Base-by-base conservation (phyloP, 2,797 vertebrate species). In the Tenualosa ilisha region DNA sequence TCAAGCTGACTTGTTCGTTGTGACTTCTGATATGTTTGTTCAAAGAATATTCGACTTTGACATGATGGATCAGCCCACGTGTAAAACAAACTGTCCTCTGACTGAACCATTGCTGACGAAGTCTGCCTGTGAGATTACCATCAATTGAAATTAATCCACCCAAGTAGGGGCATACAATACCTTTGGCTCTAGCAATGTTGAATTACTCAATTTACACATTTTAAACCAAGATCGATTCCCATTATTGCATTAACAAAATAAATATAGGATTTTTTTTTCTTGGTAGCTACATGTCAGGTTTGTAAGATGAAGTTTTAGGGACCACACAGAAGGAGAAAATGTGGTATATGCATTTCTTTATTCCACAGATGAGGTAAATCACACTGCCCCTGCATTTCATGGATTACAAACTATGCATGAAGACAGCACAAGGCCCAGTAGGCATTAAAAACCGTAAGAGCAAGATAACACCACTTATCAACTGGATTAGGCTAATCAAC, bases 361-460 rank as follows among this genome's bases (percentile, higher is more conserved):
- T 94, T 95, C 90, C 59, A 91, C 90, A 84, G 88, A 93, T 92
- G 91, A 88, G 87, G 90, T 50, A 90, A 86, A 87, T 82, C 89
- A 92, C 91, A 94, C 86, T 84, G 89, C 87, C 86, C 89, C 91
- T 90, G 90, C 89, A 89, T 89, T 91, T 89, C 88, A 26, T 86
- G 90, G 51, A 89, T 91, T 87, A 84, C 87, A 88, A 90, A 93
- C 93, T 89, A 79, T 46, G 72, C 91, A 94, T 90, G 82, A 93
- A 84, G 90, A 83, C 82, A 91, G 93, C 92, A 93, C 91, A 94
- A 92, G 93, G 93, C 92, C 91, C 90, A 85, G 91, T 88, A 88
- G 88, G 87, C 90, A 89, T 88, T 88, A 88, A 83, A 86, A 43
- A 79, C 40, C 22, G 17, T 43, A 79, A 79, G 40, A 79, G 72